Evolutionary conservation across 2,797 vertebrate species (phyloP), one percentile per base, ranked within the genome.

Genomic region (Propithecus perrieri): DNA sequence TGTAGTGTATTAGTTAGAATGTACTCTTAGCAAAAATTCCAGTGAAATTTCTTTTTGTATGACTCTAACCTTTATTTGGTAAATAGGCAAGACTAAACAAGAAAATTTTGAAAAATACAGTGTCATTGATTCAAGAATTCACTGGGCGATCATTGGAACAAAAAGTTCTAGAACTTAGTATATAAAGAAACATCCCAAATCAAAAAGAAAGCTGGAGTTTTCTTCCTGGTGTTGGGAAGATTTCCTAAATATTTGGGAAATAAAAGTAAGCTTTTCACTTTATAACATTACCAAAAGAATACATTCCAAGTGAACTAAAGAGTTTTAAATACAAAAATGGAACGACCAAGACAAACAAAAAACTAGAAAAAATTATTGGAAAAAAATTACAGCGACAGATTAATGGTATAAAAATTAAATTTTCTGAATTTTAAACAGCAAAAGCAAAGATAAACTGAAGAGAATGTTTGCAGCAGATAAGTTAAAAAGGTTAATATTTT

Each of bases 51-150:
- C 18, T n/a, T 85, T 96, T 67, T 94, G 18, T 7, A 4, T 94
- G 50, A 53, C n/a, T 35, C 30, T 69, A 43, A 83, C 61, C 41
- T 92, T 88, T n/a, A 46, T 79, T 7, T 78, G 72, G n/a, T 50
- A 75, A 63, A 72, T 85, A 74, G 43, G 28, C 5, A 85, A 91
- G 35, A 97, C 57, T 89, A 63, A 92, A n/a, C 38, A 88, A 94
- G 72, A 59, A 48, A 53, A 63, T 43, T 85, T 85, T 80, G 38
- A 48, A 95, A 97, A 89, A 61, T 69, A 43, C 17, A 69, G 12
- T 88, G 57, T 65, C 41, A 65, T 74, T 79, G 63, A 94, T 91
- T 83, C 5, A 80, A 26, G 43, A 92, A 85, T 76, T 94, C 20
- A 75, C 38, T 72, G 46, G 30, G 46, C 28, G 46, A 78, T 91